A percentile compares a stretch with the other conserved stretches of the same genome.
Conservation (phyloP, 2,797 vertebrate species). For the Myiotriccus ornatus region DNA sequence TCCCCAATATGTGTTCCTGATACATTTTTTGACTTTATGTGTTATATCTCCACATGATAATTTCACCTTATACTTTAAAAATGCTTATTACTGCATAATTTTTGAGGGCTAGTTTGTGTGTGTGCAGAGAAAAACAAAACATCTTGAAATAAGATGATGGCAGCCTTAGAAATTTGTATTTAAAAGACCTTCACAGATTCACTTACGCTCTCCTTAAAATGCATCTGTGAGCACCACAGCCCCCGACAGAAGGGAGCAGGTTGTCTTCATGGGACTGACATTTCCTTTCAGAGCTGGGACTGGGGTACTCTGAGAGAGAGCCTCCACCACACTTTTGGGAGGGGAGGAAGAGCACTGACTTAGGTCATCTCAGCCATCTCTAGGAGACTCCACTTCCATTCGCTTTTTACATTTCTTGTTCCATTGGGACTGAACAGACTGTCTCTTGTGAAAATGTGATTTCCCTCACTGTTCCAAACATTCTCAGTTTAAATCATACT, state of each 20-base stretch:
- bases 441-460: rapidly evolving
- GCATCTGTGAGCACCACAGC: rapidly evolving
- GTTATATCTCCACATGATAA: not conserved
- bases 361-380: not conserved
- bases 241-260: not conserved
- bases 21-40: not conserved
- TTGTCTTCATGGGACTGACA: not conserved
- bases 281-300: not conserved
- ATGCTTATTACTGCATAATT: not conserved
- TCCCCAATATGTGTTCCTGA: not conserved
- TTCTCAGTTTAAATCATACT: not conserved
- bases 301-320: not conserved
- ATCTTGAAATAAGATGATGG: not conserved
- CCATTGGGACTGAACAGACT: not conserved
- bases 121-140: not conserved
- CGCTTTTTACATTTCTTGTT: not conserved
- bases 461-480: not conserved
- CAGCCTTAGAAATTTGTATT: not conserved
- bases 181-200: not conserved
- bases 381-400: not conserved
- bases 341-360: not conserved
- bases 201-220: not conserved
- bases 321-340: not conserved
- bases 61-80: not conserved
- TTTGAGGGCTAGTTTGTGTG: not conserved